Evolutionary conservation across 2,888 invertebrate species (phyloP).

Genomic region (Dyspetes luteomarginatus): DNA sequence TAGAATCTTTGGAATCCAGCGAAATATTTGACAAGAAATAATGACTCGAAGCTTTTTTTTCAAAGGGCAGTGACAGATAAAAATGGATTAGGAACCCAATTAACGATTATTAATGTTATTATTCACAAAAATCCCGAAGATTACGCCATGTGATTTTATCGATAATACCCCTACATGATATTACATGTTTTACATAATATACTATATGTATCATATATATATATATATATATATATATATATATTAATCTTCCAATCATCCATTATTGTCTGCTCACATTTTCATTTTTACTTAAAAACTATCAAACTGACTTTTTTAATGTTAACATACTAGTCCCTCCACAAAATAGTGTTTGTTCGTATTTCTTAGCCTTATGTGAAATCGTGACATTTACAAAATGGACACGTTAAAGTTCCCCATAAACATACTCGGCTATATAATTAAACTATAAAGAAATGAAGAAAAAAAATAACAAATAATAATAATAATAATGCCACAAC

Average conservation of each 20-base stretch:
- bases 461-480: no score
- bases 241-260: conserved; percentile 73
- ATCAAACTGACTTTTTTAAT: conserved; percentile 69
- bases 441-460: conserved; percentile 38
- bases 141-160: conserved; percentile 23
- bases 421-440: conserved; percentile 36
- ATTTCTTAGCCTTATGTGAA: conserved; percentile 30
- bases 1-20: conserved; percentile 44
- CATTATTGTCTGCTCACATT: conserved; percentile 83
- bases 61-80: not conserved
- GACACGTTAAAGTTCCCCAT: conserved; percentile 26
- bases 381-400: conserved; percentile 9
- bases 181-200: conserved; percentile 53
- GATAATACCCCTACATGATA: conserved; percentile 44
- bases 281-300: conserved; percentile 79
- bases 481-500: conserved; percentile 57
- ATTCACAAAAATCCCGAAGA: conserved; percentile 21
- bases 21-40: conserved; percentile 7
- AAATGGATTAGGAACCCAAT: conserved; percentile 31
- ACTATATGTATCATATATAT: no score
- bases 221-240: conserved; percentile 66
- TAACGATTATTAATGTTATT: conserved; percentile 15
- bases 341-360: conserved; percentile 12
- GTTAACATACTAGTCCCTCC: conserved; percentile 31
- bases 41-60: not conserved